Percentiles rank a stretch among this genome's conserved stretches.
Conservation (phyloP, 2,113 vertebrate genomes). For the Pandion haliaetus region DNA sequence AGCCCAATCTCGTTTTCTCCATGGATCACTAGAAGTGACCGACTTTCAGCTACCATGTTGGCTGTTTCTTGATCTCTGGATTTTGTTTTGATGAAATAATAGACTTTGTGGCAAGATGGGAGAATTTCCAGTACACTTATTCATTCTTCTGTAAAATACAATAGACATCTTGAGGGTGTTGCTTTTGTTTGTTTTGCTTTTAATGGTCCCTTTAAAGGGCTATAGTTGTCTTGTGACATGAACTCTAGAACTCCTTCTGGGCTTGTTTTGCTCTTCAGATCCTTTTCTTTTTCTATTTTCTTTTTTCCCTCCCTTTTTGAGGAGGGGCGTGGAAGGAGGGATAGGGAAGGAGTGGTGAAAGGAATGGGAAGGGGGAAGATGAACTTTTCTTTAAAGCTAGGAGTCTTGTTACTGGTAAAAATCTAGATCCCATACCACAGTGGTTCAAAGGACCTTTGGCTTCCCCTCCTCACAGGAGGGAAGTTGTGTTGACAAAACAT, state of each 20-base stretch:
- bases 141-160: slow-evolving; percentile 48
- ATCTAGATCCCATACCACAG: slow-evolving; percentile 32
- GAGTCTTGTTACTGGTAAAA: slow-evolving; percentile 13
- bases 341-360: not conserved
- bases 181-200: slow-evolving; percentile 59
- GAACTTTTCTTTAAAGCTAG: slow-evolving; percentile 7
- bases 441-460: slow-evolving; percentile 49
- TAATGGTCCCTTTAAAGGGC: slow-evolving; percentile 50
- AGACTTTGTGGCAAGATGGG: slow-evolving; percentile 28
- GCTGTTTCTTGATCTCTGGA: slow-evolving; percentile 29
- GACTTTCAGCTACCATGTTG: slow-evolving; percentile 31
- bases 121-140: slow-evolving; percentile 47
- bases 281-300: not conserved
- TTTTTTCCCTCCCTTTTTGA: not conserved
- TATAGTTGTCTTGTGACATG: slow-evolving; percentile 34
- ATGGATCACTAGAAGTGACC: slow-evolving; percentile 23
- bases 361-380: not conserved
- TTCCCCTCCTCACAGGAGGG: slow-evolving; percentile 38
- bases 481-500: slow-evolving; percentile 61
- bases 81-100: slow-evolving; percentile 32
- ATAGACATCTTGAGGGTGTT: slow-evolving; percentile 51
- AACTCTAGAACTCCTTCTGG: slow-evolving; percentile 25
- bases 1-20: slow-evolving; percentile 11
- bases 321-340: not conserved
- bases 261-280: slow-evolving; percentile 45